Base-by-base conservation (phyloP, 2,888 invertebrate genomes). In the Acanthosepion pharaonis region DNA sequence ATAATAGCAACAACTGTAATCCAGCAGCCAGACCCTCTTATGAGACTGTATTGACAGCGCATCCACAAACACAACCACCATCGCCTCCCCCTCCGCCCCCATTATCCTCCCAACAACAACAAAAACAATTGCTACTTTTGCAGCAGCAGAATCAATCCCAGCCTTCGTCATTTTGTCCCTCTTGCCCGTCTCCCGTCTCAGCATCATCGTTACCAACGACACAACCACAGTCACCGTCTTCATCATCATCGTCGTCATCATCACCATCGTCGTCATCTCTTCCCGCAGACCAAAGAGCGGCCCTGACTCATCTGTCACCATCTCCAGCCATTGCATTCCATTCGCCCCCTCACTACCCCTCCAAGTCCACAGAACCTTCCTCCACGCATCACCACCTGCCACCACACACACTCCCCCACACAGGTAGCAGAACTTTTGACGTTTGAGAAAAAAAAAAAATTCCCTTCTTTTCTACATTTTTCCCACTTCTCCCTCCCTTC, bases 281-380 rank as follows among this genome's bases (percentile, higher is more conserved):
- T 64, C 94, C 59, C 28, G 48, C 94, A 94, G 55, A 55, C 94
- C 94, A 94, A 94, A 94, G 94, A 94, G 55, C 64, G 59, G 64
- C 51, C 94, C 55, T 94, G 8, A 59, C 42, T 25, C 94, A 94
- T 48, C 51, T 48, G 33, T 59, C 59, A 42, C 53, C 93, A 49
- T 93, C 93, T 93, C 48, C 94, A 94, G 59, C 64, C 94, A 94
- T 94, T 94, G 53, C 94, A 94, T 64, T 94, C 53, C 94, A 94
- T 94, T 48, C 55, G 48, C 18, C 51, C 28, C 64, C 78, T 33
- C 78, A 78, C n/a, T 78, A 78, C 78, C 78, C 78, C 78, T 78
- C 78, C 78, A 78, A 28, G n/a, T 28, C 11, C 25, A 93, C n/a
- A 20, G 51, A 49, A 28, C 49, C 93, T 93, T 23, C 93, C n/a